Conservation (phyloP, 2,113 vertebrate genomes). For the Pimephales promelas region DNA sequence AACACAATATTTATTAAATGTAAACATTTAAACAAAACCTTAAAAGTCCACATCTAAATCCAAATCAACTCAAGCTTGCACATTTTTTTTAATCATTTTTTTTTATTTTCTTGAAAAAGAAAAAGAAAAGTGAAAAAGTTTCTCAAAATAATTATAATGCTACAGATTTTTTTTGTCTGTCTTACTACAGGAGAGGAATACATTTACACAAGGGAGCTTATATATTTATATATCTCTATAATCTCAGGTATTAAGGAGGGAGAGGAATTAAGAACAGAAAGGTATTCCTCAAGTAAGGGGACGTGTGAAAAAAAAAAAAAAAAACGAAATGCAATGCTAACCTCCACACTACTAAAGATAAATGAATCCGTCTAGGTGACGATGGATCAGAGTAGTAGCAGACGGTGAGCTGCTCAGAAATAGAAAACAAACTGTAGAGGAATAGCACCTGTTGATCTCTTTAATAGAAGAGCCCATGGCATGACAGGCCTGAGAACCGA, state of each 20-base stretch:
- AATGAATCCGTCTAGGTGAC: background rate
- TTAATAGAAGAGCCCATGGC: slow-evolving; percentile 46
- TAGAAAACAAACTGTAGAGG: slow-evolving; percentile 50
- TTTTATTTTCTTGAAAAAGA: slow-evolving; percentile 78
- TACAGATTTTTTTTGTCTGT: slow-evolving; percentile 72
- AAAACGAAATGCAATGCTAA: slow-evolving; percentile 28
- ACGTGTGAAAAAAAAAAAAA: background rate
- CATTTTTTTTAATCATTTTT: slow-evolving; percentile 58
- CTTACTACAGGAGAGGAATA: slow-evolving; percentile 72
- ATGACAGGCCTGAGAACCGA: slow-evolving; percentile 43
- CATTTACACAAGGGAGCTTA: slow-evolving; percentile 78
- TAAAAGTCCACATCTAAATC: background rate
- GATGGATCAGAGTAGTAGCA: slow-evolving; percentile 25
- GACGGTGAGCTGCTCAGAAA: slow-evolving; percentile 31
- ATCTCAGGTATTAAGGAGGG: slow-evolving; percentile 68
- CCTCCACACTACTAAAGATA: slow-evolving; percentile 36
- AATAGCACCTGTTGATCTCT: slow-evolving; percentile 58
- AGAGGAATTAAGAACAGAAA: slow-evolving; percentile 60
- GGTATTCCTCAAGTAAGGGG: slow-evolving; percentile 53
- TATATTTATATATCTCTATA: slow-evolving; percentile 76
- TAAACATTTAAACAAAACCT: background rate
- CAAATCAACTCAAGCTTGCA: background rate
- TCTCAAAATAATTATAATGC: slow-evolving; percentile 81
- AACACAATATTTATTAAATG: background rate
- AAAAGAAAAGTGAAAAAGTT: slow-evolving; percentile 69